These are phyloP conservation scores for Jaculus jaculus DNA, from an alignment of 2,113 vertebrate genomes.

Conservation along the genomic window DNA sequence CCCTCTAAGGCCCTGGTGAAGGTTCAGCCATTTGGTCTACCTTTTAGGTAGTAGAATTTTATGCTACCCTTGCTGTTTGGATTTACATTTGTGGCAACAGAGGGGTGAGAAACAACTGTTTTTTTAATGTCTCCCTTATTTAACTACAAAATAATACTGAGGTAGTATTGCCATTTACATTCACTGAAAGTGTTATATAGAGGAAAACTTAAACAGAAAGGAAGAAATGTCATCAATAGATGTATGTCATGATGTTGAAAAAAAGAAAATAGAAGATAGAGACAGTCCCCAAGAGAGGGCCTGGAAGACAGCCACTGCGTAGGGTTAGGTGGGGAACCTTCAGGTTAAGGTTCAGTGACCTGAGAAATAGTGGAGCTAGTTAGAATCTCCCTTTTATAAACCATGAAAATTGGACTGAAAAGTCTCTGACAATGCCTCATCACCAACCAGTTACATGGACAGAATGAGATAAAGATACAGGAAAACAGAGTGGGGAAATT, in stretches of 20 bases:
- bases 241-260: not conserved
- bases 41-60: no score
- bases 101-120: not conserved
- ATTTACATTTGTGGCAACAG: no score
- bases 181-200: not conserved
- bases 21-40: no score
- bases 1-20: no score
- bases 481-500: not conserved
- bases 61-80: no score
- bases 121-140: not conserved
- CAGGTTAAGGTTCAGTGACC: not conserved
- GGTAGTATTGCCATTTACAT: not conserved
- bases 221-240: not conserved
- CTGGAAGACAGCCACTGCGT: rapidly evolving
- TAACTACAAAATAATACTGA: not conserved
- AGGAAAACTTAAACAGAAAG: not conserved
- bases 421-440: not conserved
- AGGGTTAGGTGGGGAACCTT: not conserved
- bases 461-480: not conserved
- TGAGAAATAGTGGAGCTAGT: no score
- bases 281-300: rapidly evolving
- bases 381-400: not conserved
- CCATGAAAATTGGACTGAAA: not conserved
- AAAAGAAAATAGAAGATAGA: no score
- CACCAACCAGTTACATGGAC: not conserved